Evolutionary conservation across 2,113 vertebrate species (phyloP), one percentile per base, ranked within the genome.

Genomic region (Archocentrus centrarchus): DNA sequence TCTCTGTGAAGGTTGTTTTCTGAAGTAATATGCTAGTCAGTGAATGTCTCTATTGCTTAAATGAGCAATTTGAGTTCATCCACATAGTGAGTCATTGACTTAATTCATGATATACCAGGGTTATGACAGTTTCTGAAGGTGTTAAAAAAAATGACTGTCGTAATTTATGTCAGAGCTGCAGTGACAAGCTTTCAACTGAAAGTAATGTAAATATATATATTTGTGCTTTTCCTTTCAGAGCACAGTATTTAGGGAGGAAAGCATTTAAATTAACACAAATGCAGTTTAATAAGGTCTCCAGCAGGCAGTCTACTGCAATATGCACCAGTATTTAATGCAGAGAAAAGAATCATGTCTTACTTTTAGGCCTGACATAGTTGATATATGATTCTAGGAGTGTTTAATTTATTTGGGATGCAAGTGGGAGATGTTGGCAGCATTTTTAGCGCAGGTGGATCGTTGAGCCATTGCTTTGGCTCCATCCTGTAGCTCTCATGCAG

Each of bases 361-460:
- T 70, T 70, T 70, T 10, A 30, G 20, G 66, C 66, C 66, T 50
- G 66, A 50, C 66, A 70, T 32, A 70, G 41, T 17, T 70, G 44
- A 53, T 70, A 50, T 70, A 70, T 53, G 66, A 70, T 41, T 32
- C 44, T 53, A 70, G 66, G 44, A 70, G 44, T 70, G 66, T 47
- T 39, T 70, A 53, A 70, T 70, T 70, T 53, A 70, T 53, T 70
- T 70, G 44, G 10, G 18, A 70, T 70, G 17, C 24, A 53, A 20
- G 66, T 70, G 66, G 44, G 24, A 70, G 44, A 70, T 70, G 27
- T 70, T 70, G 66, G 66, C 66, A 70, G 66, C 30, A 32, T 70
- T 70, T 17, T 20, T 20, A 24, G 66, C 24, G 50, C 27, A 70
- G 44, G 24, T 70, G 66, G 66, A 70, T 70, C 50, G 24, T 70